Evolutionary conservation across 2,797 vertebrate genomes (phyloP), one percentile per base, ranked within the genome.

Genomic region (Hirundo rustica): DNA sequence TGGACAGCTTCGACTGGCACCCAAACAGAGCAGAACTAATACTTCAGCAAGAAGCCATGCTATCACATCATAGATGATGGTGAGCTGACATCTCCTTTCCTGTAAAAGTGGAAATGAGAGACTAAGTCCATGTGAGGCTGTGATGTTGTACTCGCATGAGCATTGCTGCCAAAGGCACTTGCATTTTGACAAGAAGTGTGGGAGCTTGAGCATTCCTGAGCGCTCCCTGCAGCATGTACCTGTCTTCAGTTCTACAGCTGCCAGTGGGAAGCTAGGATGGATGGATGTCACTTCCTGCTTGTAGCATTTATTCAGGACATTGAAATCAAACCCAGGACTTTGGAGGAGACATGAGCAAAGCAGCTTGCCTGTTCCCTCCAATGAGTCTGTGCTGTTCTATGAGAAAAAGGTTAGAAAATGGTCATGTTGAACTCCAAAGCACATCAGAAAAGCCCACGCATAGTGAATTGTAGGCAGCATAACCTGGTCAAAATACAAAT

Each of bases 141-240:
- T 54, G 77, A 47, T 6, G 7, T 53, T 3, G 7, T 13, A 71
- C 17, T 16, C 61, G 26, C 12, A 16, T 3, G 10, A 60, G 9
- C 36, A 21, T 3, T 53, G 34, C 60, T 62, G 48, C 32, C 55
- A 26, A 57, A 62, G 57, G 44, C 67, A 75, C 19, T 72, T 78
- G 13, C 18, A 64, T 68, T 82, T 79, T 3, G 10, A 32, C 19
- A 53, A 51, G 16, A 44, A 53, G 4, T 15, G 8, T 4, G 7
- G 5, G 32, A 86, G 34, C 34, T 34, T 13, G 4, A 8, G 20
- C 20, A 40, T 6, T 54, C 65, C 27, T 26, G 45, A 80, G 44
- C 13, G 6, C 27, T 34, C 17, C n/a, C 34, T 76, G 23, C 19
- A 58, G 47, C 22, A 9, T 0, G 0, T 20, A 19, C 0, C 0